Conservation (phyloP, 1,140 invertebrate species). For the Hetaerina americana region DNA sequence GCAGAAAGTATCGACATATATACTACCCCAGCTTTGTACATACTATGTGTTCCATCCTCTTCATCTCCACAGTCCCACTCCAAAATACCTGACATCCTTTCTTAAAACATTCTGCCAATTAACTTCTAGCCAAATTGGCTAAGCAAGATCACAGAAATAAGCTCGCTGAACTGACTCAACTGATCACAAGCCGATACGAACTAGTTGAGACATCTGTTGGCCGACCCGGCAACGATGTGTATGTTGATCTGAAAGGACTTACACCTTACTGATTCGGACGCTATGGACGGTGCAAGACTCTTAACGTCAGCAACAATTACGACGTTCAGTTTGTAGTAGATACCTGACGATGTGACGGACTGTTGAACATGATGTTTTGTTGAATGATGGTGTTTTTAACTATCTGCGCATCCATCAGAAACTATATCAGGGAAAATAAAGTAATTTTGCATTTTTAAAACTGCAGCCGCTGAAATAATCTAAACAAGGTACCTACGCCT, state of each 20-base stretch:
- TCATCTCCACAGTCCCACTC: slow-evolving; percentile 10
- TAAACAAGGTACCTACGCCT: no score
- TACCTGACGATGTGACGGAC: neutral
- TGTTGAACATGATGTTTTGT: neutral
- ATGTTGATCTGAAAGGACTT: neutral
- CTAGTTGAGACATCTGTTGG: neutral
- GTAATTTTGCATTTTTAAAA: no score
- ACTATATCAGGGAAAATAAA: no score
- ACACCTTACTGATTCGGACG: neutral
- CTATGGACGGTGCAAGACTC: neutral
- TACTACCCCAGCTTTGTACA: neutral
- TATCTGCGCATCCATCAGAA: neutral
- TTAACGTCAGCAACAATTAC: no score
- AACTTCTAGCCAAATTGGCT: neutral
- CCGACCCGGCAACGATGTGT: neutral
- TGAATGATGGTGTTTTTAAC: neutral
- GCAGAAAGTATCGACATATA: neutral
- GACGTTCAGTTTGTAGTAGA: no score
- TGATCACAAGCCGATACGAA: neutral
- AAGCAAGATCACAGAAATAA: neutral
- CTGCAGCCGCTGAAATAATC: no score
- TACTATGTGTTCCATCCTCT: slow-evolving; percentile 13
- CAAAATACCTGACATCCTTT: slow-evolving; percentile 4
- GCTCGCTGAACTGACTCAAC: neutral
- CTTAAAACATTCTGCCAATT: neutral